Evolutionary conservation across 1,140 invertebrate genomes (phyloP).

Genomic region (Zophobas atratus): DNA sequence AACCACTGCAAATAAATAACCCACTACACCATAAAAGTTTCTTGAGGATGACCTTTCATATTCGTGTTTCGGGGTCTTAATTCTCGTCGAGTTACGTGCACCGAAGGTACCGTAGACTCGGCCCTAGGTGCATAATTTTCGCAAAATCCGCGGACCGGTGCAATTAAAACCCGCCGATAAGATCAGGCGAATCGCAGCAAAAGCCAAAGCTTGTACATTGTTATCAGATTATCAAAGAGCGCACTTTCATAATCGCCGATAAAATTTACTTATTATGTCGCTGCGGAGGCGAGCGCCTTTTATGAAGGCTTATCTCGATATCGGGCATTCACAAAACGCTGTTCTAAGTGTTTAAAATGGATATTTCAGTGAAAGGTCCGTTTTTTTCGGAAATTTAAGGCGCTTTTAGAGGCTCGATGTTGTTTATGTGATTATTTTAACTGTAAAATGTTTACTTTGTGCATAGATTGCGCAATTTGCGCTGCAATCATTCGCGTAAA

Average conservation of each 20-base stretch:
- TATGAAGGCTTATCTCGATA: slow-evolving; percentile 30
- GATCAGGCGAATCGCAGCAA: not conserved
- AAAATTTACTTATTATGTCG: slow-evolving; percentile 25
- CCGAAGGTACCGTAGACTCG: not conserved
- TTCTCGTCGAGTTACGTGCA: slow-evolving; percentile 1
- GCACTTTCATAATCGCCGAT: slow-evolving; percentile 15
- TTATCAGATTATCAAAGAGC: slow-evolving; percentile 27
- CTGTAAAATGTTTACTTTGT: slow-evolving; percentile 30
- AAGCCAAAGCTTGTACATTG: not conserved
- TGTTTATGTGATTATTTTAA: slow-evolving; percentile 28
- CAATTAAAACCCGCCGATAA: slow-evolving; percentile 15
- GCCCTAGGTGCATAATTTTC: no score
- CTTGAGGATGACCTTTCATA: slow-evolving; percentile 25
- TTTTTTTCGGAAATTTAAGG: slow-evolving; percentile 26
- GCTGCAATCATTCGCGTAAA: slow-evolving; percentile 19
- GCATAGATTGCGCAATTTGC: slow-evolving; percentile 5
- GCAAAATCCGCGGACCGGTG: not conserved
- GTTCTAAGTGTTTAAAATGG: not conserved
- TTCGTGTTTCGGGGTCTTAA: slow-evolving; percentile 38
- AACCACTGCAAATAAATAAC: slow-evolving; percentile 13
- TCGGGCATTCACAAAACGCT: not conserved
- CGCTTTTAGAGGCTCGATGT: slow-evolving; percentile 8
- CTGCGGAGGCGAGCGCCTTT: slow-evolving; percentile 1
- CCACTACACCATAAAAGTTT: not conserved
- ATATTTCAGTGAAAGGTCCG: slow-evolving; percentile 35